Evolutionary conservation across 2,888 invertebrate species (phyloP).

Genomic region (Pollenia amentaria): DNA sequence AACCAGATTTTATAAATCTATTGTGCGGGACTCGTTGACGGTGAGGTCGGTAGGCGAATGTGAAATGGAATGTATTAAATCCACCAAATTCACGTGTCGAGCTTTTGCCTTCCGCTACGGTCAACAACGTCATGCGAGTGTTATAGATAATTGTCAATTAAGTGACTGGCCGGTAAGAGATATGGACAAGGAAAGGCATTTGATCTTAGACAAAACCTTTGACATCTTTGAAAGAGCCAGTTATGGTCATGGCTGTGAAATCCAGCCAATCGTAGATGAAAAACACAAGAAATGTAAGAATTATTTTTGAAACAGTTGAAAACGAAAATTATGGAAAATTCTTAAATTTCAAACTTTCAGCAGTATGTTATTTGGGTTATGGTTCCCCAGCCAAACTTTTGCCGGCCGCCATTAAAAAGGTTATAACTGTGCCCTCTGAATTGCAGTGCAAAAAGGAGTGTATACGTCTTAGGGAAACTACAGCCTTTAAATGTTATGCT

Average conservation of each 20-base stretch:
- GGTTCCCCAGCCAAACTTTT: conserved; percentile 90
- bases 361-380: conserved; percentile 92
- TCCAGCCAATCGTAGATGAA: conserved; percentile 86
- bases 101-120: conserved; percentile 92
- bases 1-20: conserved; percentile 87
- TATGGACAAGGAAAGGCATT: conserved; percentile 86
- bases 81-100: conserved; percentile 90
- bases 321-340: neutral
- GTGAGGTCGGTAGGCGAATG: conserved; percentile 91
- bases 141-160: conserved; percentile 90
- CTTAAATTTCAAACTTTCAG: conserved; percentile 75
- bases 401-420: conserved; percentile 88
- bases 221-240: conserved; percentile 93
- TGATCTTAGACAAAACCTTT: conserved; percentile 88
- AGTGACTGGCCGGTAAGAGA: conserved; percentile 90
- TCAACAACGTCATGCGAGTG: conserved; percentile 87
- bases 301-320: neutral
- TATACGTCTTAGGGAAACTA: conserved; percentile 85
- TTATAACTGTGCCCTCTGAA: conserved; percentile 88
- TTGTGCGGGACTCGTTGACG: conserved; percentile 88
- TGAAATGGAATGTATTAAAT: conserved; percentile 91
- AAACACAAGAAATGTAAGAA: conserved; percentile 84
- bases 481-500: conserved; percentile 90
- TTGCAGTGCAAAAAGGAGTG: conserved; percentile 90
- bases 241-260: conserved; percentile 92